Evolutionary conservation across 2,797 vertebrate species (phyloP), one percentile per base, ranked within the genome.

Genomic region (Acanthopagrus latus): DNA sequence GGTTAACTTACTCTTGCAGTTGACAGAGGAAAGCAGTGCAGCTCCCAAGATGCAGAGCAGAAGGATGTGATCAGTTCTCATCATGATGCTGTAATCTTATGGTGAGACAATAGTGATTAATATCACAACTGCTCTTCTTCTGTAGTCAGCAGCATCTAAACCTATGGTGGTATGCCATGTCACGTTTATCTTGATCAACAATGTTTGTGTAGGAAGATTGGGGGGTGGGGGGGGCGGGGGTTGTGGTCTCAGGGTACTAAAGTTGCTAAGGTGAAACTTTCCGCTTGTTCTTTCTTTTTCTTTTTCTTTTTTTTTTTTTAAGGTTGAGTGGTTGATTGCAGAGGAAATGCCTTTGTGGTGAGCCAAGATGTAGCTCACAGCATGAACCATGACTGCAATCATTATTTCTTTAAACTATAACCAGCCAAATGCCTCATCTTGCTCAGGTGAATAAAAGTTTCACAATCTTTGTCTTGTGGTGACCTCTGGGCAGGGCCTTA

Each of bases 31-130:
- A 0, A 92, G 12, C 75, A 90, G 74, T 0, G 59, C 68, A 6
- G 76, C 74, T 65, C 77, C 91, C 65, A 92, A 47, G 65, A 91
- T 14, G 78, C 83, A 85, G 7, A 92, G 75, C 76, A 93, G 84
- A 2, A 94, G 47, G 76, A 90, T 0, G 17, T 18, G n/a, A 18
- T 5, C 0, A 23, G 71, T 50, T 21, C 20, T 86, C 93, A 93
- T 94, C 74, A 7, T 54, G 86, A 25, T 43, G 50, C 1, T 23
- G 12, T 71, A 1, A 60, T 66, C 64, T 14, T 75, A 44, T 8
- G 23, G 71, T 75, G 64, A 0, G 75, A n/a, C 14, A 58, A 58
- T 38, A 2, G 8, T 43, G 64, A 71, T 51, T 0, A 17, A 4
- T 33, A 41, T 2, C 11, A 25, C 44, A 41, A 5, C 47, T 23